phyloP scores from a whole-genome alignment of 2,888 invertebrate species.

The Scelioninae gen. 2 region DNA sequence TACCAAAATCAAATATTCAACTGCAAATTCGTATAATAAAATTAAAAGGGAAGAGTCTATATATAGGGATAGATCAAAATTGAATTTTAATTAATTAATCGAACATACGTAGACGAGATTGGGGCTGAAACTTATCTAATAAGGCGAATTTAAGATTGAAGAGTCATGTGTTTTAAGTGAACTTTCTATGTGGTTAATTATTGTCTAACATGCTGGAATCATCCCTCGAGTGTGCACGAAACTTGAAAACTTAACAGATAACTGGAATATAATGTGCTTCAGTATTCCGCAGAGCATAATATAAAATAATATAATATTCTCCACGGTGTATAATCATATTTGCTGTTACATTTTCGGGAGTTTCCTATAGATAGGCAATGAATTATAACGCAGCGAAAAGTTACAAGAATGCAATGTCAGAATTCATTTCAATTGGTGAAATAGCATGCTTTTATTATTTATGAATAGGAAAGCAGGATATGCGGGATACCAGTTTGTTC shows the following conservation, averaged over 20 bases:
- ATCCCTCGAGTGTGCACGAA: constrained; percentile 22
- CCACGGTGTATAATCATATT: too few relatives aligned
- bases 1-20: too few relatives aligned
- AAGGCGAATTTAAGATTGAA: constrained; percentile 42
- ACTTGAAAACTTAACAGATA: constrained; percentile 43
- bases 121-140: constrained; percentile 47
- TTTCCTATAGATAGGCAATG: constrained; percentile 8
- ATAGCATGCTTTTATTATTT: constrained; percentile 5
- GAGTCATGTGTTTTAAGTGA: constrained; percentile 45
- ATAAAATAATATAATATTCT: constrained; percentile 30
- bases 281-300: constrained; percentile 14
- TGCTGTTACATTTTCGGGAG: too few relatives aligned
- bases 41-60: too few relatives aligned
- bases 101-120: constrained; percentile 21
- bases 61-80: too few relatives aligned
- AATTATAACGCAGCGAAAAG: neutral
- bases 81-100: constrained; percentile 31
- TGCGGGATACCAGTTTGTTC: constrained; percentile 13
- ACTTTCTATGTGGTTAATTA: constrained; percentile 49
- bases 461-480: constrained; percentile 1
- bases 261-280: constrained; percentile 36
- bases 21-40: too few relatives aligned
- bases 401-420: constrained; percentile 4
- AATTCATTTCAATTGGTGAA: constrained; percentile 21
- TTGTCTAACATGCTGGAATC: constrained; percentile 51